These are phyloP conservation scores for Oophaga sylvatica DNA, from an alignment of 2,797 vertebrate genomes.

Conservation along the genomic window DNA sequence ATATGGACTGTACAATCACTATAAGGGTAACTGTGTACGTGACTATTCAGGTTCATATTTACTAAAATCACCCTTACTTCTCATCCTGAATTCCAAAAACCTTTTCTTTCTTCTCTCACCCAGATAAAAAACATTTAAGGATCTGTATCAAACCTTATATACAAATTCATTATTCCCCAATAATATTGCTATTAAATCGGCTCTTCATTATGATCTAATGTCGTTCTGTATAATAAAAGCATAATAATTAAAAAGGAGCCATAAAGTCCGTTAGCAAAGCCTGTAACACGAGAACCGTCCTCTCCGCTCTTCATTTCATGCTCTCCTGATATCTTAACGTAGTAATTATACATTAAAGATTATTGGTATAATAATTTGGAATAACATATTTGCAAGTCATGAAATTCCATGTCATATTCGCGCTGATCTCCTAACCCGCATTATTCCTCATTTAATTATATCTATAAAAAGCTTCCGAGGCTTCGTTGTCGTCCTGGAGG, in stretches of 20 bases:
- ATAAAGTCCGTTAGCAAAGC: slow-evolving; percentile 19
- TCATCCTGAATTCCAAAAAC: too few species aligned
- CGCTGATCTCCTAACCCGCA: slow-evolving; percentile 25
- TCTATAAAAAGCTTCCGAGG: slow-evolving; percentile 36
- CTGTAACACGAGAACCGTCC: neutral
- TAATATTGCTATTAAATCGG: slow-evolving; percentile 17
- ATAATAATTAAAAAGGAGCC: slow-evolving; percentile 11
- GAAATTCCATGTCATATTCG: slow-evolving; percentile 28
- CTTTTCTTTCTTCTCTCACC: neutral
- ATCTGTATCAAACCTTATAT: neutral
- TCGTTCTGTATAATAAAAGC: slow-evolving; percentile 8
- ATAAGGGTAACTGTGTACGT: too few species aligned
- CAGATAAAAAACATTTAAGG: neutral
- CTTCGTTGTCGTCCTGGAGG: slow-evolving; percentile 24
- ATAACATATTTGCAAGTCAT: slow-evolving; percentile 43
- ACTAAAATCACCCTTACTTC: too few species aligned
- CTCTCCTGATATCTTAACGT: slow-evolving; percentile 16
- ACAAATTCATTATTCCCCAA: slow-evolving; percentile 1
- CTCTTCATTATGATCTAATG: slow-evolving; percentile 1
- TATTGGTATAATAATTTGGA: slow-evolving; percentile 44
- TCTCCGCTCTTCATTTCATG: slow-evolving; percentile 31
- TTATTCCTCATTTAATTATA: slow-evolving; percentile 44
- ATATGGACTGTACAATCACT: too few species aligned
- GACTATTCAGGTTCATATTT: too few species aligned
- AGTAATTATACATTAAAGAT: slow-evolving; percentile 46